A percentile compares a stretch with the other conserved stretches of the same genome.
Evolutionary conservation across 2,797 vertebrate species (phyloP).

Genomic region (Rhabdophis nuchalis): DNA sequence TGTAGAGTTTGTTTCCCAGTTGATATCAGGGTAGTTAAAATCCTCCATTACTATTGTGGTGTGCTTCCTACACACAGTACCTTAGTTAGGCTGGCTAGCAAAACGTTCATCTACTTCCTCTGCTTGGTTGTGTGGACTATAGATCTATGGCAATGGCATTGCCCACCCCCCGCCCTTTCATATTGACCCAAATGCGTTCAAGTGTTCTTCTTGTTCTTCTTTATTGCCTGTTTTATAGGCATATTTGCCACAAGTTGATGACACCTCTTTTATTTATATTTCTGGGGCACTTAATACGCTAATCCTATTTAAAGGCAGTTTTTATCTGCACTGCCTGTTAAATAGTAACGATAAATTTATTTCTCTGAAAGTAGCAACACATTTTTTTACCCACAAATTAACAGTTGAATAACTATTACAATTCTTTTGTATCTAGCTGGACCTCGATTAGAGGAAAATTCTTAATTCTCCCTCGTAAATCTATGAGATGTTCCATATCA

Average conservation of each 20-base stretch:
- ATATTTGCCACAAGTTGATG: neutral
- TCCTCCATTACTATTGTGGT: no score
- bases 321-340: neutral
- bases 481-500: neutral
- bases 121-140: no score
- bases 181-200: no score
- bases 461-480: conserved; percentile 25
- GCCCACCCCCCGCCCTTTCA: no score
- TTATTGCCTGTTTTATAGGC: neutral
- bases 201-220: neutral
- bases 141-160: no score
- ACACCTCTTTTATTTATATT: neutral
- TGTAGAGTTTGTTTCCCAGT: no score
- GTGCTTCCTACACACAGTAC: no score
- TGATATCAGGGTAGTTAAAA: no score
- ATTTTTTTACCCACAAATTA: neutral
- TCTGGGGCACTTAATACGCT: neutral
- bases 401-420: neutral
- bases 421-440: conserved; percentile 2
- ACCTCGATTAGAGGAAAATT: neutral
- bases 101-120: no score
- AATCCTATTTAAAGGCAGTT: no score
- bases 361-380: neutral
- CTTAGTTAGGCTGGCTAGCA: no score
- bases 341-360: neutral